Percentiles rank a stretch among this genome's conserved stretches.
phyloP scores from a whole-genome alignment of 2,797 vertebrate genomes.

The Argya squamiceps region DNA sequence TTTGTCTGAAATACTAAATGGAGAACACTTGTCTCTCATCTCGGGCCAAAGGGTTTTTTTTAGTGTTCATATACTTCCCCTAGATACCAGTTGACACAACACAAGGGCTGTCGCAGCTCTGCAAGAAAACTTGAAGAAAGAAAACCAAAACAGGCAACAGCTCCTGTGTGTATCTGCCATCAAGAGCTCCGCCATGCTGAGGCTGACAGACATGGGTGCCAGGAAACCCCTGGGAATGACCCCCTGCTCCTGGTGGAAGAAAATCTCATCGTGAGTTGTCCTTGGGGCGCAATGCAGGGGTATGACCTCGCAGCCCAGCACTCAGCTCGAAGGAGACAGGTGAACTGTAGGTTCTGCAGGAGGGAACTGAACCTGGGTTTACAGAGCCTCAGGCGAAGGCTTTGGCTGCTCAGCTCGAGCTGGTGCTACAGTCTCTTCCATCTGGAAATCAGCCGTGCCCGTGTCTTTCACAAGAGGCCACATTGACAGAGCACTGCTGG shows the following conservation, averaged over 20 bases:
- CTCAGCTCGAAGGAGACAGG: background rate
- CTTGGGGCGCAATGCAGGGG: accelerated
- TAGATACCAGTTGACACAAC: background rate
- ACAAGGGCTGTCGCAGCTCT: background rate
- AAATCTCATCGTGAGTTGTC: background rate
- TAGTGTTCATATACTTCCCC: background rate
- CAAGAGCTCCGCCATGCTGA: accelerated
- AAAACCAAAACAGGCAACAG: background rate
- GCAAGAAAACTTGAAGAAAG: background rate
- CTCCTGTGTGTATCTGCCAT: background rate
- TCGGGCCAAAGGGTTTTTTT: background rate
- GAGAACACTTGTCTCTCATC: constrained; percentile 5
- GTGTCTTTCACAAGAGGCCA: background rate
- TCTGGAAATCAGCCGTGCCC: background rate
- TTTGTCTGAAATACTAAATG: constrained; percentile 26
- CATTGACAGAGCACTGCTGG: accelerated
- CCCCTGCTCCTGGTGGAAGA: background rate
- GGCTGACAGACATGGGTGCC: background rate
- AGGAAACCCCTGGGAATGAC: background rate
- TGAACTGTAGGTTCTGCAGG: background rate
- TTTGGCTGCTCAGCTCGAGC: background rate
- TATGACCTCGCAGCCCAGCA: background rate
- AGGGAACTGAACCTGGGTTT: background rate
- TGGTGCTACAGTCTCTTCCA: background rate
- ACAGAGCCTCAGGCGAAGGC: background rate